Evolutionary conservation across 2,113 vertebrate genomes (phyloP).

Genomic region (Ailurus styani): DNA sequence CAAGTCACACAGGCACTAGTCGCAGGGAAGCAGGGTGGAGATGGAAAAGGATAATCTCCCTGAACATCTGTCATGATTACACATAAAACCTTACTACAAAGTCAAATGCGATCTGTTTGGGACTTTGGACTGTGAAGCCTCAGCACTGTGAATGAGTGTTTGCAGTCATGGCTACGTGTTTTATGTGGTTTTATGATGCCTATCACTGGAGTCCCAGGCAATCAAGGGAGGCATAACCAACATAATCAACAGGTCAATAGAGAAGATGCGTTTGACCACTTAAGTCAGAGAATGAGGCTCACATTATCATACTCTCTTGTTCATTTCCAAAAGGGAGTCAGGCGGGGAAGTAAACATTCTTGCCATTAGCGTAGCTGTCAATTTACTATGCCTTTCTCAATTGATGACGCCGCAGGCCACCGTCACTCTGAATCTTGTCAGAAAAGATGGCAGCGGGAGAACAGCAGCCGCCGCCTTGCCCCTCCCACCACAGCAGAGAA

Average conservation of each 20-base stretch:
- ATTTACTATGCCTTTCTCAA: not conserved
- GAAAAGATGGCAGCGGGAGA: not conserved
- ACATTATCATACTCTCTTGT: not conserved
- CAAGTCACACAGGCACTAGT: not conserved
- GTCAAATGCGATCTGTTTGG: not conserved
- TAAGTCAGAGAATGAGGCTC: not conserved
- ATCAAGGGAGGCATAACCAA: not conserved
- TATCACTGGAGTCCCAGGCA: not conserved
- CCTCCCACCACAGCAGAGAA: not conserved
- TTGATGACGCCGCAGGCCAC: not conserved
- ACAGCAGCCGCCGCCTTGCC: not conserved
- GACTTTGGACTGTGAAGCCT: not conserved
- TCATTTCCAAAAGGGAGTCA: not conserved
- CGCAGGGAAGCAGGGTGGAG: not conserved
- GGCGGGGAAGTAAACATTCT: not conserved
- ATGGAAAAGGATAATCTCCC: conserved; percentile 3
- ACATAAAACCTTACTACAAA: conserved; percentile 18
- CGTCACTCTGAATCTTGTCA: conserved; percentile 27
- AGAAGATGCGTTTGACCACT: not conserved
- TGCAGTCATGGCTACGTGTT: fast-evolving
- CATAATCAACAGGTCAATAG: not conserved
- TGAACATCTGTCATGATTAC: conserved; percentile 55
- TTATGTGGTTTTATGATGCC: not conserved
- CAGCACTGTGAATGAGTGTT: not conserved
- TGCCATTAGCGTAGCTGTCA: not conserved